Percentiles rank a stretch among this genome's conserved stretches.
These are phyloP conservation scores for Latrodectus hesperus DNA, from an alignment of 2,888 invertebrate genomes.

Conservation along the genomic window DNA sequence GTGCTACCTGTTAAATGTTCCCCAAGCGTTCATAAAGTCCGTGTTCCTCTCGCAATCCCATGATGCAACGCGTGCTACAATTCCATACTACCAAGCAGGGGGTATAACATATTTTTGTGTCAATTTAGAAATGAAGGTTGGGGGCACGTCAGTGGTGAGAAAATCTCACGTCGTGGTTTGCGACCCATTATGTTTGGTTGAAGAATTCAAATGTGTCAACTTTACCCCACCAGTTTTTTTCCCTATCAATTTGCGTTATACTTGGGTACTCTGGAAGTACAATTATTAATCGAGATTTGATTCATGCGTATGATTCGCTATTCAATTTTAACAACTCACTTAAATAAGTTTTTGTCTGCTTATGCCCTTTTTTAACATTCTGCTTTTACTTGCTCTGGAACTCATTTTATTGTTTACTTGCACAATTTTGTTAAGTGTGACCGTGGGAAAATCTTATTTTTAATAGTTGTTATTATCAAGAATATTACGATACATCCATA, in stretches of 20 bases:
- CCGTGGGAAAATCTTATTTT: too few relatives aligned
- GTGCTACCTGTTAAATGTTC: slow-evolving; percentile 58
- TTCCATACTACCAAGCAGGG: slow-evolving; percentile 2
- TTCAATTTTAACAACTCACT: not conserved
- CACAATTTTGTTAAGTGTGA: too few relatives aligned
- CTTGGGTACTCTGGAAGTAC: not conserved
- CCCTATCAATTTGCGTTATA: not conserved
- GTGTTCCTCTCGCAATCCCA: not conserved
- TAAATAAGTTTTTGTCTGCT: not conserved
- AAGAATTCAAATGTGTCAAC: slow-evolving; percentile 2
- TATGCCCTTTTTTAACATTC: too few relatives aligned
- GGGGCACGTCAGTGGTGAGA: slow-evolving; percentile 33
- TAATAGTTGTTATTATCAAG: too few relatives aligned
- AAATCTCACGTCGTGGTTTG: slow-evolving; percentile 34
- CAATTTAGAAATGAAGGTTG: not conserved
- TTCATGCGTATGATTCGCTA: not conserved
- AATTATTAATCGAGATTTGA: not conserved
- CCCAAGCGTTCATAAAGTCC: slow-evolving; percentile 32
- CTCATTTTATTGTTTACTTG: too few relatives aligned
- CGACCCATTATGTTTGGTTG: slow-evolving; percentile 14
- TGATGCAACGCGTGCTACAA: not conserved
- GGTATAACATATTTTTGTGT: not conserved
- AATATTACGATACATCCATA: too few relatives aligned
- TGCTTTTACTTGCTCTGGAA: too few relatives aligned
- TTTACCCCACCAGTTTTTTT: not conserved